Conservation (phyloP, 1,140 invertebrate species). For the Eriocheir sinensis region DNA sequence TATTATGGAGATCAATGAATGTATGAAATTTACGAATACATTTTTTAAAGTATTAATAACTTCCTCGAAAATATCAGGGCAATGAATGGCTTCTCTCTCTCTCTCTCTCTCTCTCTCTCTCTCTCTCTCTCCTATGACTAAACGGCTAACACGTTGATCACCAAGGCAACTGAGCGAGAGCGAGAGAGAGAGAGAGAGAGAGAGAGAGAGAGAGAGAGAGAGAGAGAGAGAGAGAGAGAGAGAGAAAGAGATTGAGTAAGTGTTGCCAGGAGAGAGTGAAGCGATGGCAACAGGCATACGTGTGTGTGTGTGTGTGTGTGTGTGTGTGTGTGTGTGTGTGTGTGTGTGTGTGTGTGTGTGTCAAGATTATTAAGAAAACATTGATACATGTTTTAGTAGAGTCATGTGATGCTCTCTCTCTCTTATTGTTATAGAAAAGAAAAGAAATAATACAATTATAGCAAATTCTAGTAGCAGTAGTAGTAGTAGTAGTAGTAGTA, state of each 20-base stretch:
- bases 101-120: constrained; percentile 35
- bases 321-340: constrained; percentile 21
- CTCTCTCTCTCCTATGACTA: neutral
- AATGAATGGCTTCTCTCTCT: too few species aligned
- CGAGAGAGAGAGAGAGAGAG: too few species aligned
- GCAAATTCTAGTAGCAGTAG: neutral
- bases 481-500: too few species aligned
- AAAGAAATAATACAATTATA: neutral
- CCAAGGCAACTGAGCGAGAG: too few species aligned
- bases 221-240: constrained; percentile 15
- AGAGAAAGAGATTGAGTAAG: constrained; percentile 18
- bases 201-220: too few species aligned
- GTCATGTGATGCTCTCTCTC: neutral
- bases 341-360: neutral
- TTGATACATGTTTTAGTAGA: too few species aligned
- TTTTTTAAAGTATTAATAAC: too few species aligned
- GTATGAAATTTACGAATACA: too few species aligned
- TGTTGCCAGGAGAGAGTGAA: neutral
- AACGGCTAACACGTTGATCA: neutral
- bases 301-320: constrained; percentile 41
- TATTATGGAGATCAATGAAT: too few species aligned
- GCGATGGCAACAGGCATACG: neutral
- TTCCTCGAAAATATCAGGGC: too few species aligned
- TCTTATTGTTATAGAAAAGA: neutral
- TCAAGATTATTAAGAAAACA: too few species aligned